These are phyloP conservation scores for Myodes glareolus DNA, from an alignment of 2,113 vertebrate species.

Conservation along the genomic window DNA sequence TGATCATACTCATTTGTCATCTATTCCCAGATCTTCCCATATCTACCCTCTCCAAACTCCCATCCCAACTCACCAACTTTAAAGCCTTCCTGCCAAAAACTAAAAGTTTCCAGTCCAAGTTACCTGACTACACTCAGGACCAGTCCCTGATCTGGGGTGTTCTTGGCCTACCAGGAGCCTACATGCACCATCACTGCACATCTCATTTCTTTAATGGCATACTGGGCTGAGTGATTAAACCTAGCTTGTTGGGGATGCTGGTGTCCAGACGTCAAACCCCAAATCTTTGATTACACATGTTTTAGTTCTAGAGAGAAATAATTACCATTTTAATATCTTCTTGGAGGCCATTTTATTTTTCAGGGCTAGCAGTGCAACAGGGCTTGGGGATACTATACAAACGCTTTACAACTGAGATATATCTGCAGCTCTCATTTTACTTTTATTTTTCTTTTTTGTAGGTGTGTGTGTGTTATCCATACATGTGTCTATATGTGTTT, in stretches of 20 bases:
- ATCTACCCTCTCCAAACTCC: not conserved
- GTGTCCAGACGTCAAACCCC: too few species aligned
- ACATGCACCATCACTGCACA: not conserved
- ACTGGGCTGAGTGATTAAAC: too few species aligned
- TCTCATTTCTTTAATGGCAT: not conserved
- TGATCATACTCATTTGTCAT: not conserved
- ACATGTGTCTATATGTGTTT: not conserved
- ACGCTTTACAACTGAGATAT: not conserved
- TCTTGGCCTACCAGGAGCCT: too few species aligned
- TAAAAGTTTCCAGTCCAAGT: not conserved
- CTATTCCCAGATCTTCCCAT: too few species aligned
- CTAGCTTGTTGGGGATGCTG: too few species aligned
- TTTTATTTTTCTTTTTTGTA: not conserved
- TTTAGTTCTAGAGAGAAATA: too few species aligned
- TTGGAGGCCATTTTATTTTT: not conserved
- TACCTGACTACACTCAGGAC: too few species aligned
- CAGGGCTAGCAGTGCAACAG: not conserved
- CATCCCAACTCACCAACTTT: not conserved
- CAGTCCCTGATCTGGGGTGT: too few species aligned
- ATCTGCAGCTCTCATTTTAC: not conserved
- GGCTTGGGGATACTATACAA: not conserved
- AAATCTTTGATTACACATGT: too few species aligned
- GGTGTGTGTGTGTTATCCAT: not conserved
- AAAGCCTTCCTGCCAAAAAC: not conserved
- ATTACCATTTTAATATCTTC: not conserved